A percentile compares a stretch with the other conserved stretches of the same genome.
Conservation (phyloP, 2,888 invertebrate species). For the Taenaris catops region DNA sequence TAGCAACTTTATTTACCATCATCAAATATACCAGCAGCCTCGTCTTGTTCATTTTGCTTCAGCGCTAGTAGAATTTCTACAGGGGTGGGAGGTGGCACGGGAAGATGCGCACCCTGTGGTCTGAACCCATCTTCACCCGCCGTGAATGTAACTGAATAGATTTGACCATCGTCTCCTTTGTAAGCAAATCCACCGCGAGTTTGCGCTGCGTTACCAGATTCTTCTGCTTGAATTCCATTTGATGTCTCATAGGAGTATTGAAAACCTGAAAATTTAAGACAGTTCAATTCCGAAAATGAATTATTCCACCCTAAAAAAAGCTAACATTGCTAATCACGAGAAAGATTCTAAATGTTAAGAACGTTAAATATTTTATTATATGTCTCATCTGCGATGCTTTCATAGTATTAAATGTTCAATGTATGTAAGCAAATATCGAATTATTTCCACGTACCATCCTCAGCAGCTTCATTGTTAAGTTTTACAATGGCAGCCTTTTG, state of each 20-base stretch:
- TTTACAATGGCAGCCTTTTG: constrained; percentile 50
- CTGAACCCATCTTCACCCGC: constrained; percentile 80
- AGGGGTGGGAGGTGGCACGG: constrained; percentile 79
- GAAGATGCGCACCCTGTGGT: constrained; percentile 76
- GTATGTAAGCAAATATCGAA: background rate
- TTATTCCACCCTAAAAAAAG: too few species aligned
- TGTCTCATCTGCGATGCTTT: too few species aligned
- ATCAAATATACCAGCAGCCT: constrained; percentile 75
- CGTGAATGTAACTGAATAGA: constrained; percentile 71
- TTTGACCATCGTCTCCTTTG: constrained; percentile 77
- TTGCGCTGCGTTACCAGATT: constrained; percentile 42
- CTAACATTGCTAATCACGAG: background rate
- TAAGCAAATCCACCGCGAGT: constrained; percentile 77
- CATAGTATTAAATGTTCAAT: too few species aligned
- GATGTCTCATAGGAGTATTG: constrained; percentile 61
- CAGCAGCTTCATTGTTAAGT: constrained; percentile 46
- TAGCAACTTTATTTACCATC: constrained; percentile 55
- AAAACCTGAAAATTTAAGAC: constrained; percentile 37
- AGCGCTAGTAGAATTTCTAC: constrained; percentile 72
- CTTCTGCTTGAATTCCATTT: constrained; percentile 61
- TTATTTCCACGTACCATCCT: constrained; percentile 41
- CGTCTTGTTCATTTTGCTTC: constrained; percentile 70
- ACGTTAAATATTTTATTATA: too few species aligned
- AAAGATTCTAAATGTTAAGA: too few species aligned
- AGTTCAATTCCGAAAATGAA: too few species aligned